Evolutionary conservation across 1,140 invertebrate species (phyloP), one percentile per base, ranked within the genome.

Genomic region (Cheumatopsyche charites): DNA sequence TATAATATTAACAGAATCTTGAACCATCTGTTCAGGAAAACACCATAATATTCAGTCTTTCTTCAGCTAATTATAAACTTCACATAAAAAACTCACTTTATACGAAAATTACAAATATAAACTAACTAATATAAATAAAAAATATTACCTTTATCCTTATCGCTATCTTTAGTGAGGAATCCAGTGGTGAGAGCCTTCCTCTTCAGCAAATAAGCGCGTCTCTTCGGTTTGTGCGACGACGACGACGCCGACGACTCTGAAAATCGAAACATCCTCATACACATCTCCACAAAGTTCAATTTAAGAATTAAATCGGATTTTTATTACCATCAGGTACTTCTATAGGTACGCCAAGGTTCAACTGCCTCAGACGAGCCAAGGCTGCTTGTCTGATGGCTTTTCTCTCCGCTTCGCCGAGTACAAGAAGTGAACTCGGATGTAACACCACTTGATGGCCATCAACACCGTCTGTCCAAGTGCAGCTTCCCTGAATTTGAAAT

Each of bases 171-270:
- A 26, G 83, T 76, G 78, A 94, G 94, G 80, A 94, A 92, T 13
- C 92, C 89, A 0, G 92, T 94, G 17, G 93, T 94, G 1, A 94
- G 83, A 0, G 93, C 91, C 81, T 94, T 94, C 79, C 91, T 87
- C 81, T 94, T 94, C 15, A 94, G 80, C 47, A 94, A 82, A 80
- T 92, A 89, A 0, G 91, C 88, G 73, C 90, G 84, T 73, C 91
- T 85, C 80, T 94, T 94, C 0, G 90, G 88, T 75, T 92, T 92
- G 67, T 83, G 84, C 2, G 83, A 77, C 23, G 79, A 80, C 43
- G 79, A 80, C 73, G 72, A 80, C 73, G 72, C 79, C 71, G 79
- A 83, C 74, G 82, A 80, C 74, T 88, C 86, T 87, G 79, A 12
- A 77, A 77, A 61, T 80, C 17, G 2, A 15, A 15, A 45, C 13